Percentiles rank a stretch among this genome's conserved stretches.
These are phyloP conservation scores for Epirrita christyi DNA, from an alignment of 2,888 invertebrate species.

Conservation along the genomic window DNA sequence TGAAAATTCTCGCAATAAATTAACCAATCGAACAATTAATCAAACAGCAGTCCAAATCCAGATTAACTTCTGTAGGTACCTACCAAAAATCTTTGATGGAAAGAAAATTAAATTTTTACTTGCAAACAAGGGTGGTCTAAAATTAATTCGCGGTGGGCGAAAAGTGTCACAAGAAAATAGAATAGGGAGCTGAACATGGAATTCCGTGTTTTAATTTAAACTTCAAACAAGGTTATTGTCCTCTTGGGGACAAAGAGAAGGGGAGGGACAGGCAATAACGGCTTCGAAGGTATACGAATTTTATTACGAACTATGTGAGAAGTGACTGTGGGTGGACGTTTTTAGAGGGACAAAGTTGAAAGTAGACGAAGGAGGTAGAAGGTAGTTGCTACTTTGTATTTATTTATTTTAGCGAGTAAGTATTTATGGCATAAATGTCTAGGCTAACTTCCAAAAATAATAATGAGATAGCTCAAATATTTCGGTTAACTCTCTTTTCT, in stretches of 20 bases:
- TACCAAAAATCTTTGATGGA: constrained; percentile 23
- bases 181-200: constrained; percentile 33
- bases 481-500: no score
- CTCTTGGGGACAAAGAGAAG: constrained; percentile 23
- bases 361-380: neutral
- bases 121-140: constrained; percentile 25
- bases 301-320: constrained; percentile 28
- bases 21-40: constrained; percentile 39
- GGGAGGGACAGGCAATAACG: constrained; percentile 26
- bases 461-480: no score
- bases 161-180: constrained; percentile 35
- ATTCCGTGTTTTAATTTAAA: constrained; percentile 43
- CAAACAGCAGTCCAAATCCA: constrained; percentile 34
- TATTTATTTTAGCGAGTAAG: neutral
- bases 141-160: constrained; percentile 31
- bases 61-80: constrained; percentile 32
- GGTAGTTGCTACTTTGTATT: neutral
- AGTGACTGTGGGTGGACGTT: constrained; percentile 13
- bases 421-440: neutral
- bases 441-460: no score
- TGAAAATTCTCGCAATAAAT: constrained; percentile 16
- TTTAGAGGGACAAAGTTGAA: constrained; percentile 1
- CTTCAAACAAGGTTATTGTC: constrained; percentile 40
- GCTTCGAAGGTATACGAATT: constrained; percentile 34
- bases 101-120: constrained; percentile 31